phyloP scores from a whole-genome alignment of 2,888 invertebrate species.

The Xestia sexstrigata region DNA sequence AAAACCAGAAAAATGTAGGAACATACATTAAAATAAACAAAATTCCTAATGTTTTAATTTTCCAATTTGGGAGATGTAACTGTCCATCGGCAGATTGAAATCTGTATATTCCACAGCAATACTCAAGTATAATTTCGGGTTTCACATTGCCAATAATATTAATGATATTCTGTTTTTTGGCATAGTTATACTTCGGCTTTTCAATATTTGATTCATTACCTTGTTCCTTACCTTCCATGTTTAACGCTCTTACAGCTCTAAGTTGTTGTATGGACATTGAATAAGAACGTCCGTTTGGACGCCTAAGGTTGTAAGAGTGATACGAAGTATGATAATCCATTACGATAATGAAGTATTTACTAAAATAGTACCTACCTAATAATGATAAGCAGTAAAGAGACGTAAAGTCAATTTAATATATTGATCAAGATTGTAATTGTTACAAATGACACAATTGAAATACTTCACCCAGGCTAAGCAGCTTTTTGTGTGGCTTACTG shows the following conservation, averaged over 20 bases:
- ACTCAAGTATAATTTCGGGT: constrained; percentile 22
- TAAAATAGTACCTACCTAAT: not conserved
- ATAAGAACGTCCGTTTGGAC: constrained; percentile 2
- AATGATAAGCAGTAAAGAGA: constrained; percentile 7
- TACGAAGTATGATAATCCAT: constrained; percentile 9
- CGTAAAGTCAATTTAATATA: constrained; percentile 1
- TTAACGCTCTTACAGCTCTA: not conserved
- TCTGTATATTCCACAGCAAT: constrained; percentile 31
- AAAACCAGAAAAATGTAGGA: constrained; percentile 7
- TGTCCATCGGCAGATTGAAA: constrained; percentile 25
- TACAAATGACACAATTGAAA: not conserved
- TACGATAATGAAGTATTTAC: constrained; percentile 19
- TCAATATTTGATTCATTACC: constrained; percentile 8
- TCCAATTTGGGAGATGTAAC: constrained; percentile 25
- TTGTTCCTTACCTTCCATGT: constrained; percentile 23
- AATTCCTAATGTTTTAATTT: constrained; percentile 39
- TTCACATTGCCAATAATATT: constrained; percentile 32
- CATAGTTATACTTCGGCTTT: not conserved
- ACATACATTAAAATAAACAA: constrained; percentile 16
- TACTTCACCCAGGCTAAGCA: not conserved
- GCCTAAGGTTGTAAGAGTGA: not conserved
- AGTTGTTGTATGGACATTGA: not conserved
- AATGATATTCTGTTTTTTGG: constrained; percentile 5
- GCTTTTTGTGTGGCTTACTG: not conserved
- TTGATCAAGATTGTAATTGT: not conserved